Conservation (phyloP, 2,113 vertebrate genomes). For the Rhinichthys klamathensis region DNA sequence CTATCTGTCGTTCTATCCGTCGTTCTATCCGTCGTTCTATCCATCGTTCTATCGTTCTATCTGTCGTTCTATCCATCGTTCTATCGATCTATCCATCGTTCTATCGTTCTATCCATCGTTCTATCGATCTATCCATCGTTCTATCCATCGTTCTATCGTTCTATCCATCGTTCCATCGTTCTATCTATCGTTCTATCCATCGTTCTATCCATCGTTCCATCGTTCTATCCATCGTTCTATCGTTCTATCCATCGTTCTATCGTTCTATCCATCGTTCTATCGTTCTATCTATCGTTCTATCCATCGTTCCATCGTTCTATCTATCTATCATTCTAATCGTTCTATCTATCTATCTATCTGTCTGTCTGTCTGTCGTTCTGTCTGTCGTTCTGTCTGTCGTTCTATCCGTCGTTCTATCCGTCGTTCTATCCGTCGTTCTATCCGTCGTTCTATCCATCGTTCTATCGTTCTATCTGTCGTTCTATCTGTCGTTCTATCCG, state of each 20-base stretch:
- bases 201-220: not conserved
- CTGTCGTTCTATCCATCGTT: too few species aligned
- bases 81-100: not conserved
- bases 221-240: not conserved
- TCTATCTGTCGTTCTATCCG: not conserved
- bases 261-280: not conserved
- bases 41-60: too few species aligned
- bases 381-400: too few species aligned
- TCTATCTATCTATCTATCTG: not conserved
- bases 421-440: not conserved
- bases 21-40: too few species aligned
- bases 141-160: not conserved
- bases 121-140: not conserved
- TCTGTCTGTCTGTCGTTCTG: not conserved
- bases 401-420: not conserved
- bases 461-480: not conserved
- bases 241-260: not conserved
- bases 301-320: too few species aligned
- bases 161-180: too few species aligned
- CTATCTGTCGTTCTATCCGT: not conserved
- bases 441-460: not conserved
- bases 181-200: not conserved
- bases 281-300: not conserved
- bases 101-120: too few species aligned
- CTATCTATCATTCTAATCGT: not conserved